These are phyloP conservation scores for Mythimna lalbum DNA, from an alignment of 2,888 invertebrate genomes.

Conservation along the genomic window DNA sequence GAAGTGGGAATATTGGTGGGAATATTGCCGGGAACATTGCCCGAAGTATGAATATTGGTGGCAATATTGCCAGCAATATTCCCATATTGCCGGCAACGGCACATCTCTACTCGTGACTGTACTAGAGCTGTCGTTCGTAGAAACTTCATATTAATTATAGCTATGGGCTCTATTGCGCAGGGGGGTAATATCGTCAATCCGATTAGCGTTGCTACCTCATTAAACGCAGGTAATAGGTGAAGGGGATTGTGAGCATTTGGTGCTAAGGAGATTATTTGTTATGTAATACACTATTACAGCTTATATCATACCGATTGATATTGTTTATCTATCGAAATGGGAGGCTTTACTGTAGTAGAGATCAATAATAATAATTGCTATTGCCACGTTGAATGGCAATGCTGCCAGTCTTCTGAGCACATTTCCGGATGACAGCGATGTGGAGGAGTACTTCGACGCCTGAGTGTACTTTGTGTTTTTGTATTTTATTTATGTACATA, in stretches of 20 bases:
- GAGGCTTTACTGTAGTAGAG: background rate
- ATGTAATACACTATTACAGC: background rate
- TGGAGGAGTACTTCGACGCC: no score
- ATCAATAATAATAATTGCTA: conserved; percentile 1
- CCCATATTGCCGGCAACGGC: no score
- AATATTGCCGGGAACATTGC: no score
- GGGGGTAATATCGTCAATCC: conserved; percentile 24
- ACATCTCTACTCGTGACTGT: no score
- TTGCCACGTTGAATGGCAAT: no score
- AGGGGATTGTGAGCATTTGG: conserved; percentile 15
- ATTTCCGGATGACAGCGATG: no score
- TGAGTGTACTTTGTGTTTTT: no score
- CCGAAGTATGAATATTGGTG: no score
- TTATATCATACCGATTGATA: background rate
- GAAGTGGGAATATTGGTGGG: no score
- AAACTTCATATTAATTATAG: background rate
- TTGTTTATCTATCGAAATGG: background rate
- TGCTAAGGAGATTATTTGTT: conserved; percentile 24
- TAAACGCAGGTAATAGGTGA: conserved; percentile 15
- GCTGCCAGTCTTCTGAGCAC: no score
- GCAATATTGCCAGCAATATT: no score
- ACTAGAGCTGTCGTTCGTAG: conserved; percentile 1
- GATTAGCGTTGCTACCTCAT: conserved; percentile 37
- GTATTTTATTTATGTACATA: no score
- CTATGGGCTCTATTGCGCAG: background rate